Evolutionary conservation across 2,113 vertebrate genomes (phyloP).

Genomic region (Zosterops lateralis): DNA sequence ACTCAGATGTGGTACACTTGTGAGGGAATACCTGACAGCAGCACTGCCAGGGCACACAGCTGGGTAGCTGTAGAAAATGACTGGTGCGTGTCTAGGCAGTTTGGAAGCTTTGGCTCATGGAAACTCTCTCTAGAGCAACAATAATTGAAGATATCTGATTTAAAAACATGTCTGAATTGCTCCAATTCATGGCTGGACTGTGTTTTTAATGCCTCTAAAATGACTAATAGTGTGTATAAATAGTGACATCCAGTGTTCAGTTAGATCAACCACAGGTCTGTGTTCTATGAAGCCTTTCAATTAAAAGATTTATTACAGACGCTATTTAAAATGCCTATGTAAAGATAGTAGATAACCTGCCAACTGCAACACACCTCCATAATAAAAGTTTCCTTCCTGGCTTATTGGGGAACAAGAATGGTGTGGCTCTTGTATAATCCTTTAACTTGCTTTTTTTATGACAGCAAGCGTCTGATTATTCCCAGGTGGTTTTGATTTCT

Average conservation of each 20-base stretch:
- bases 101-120: neutral
- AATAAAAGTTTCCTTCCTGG: constrained; percentile 79
- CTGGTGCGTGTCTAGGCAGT: neutral
- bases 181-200: neutral
- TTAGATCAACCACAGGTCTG: constrained; percentile 59
- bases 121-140: neutral
- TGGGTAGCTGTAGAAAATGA: neutral
- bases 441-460: constrained; percentile 76
- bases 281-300: constrained; percentile 36
- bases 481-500: constrained; percentile 73
- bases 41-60: neutral
- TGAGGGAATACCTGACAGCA: neutral
- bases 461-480: constrained; percentile 73
- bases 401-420: constrained; percentile 64
- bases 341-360: constrained; percentile 69
- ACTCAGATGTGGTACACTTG: rapidly evolving
- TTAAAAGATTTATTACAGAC: constrained; percentile 57
- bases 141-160: neutral
- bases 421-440: constrained; percentile 66
- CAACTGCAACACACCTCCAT: constrained; percentile 75
- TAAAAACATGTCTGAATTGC: neutral
- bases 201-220: constrained; percentile 33
- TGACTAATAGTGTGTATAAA: constrained; percentile 65
- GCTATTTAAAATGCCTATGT: constrained; percentile 59
- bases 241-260: constrained; percentile 69